A percentile compares a stretch with the other conserved stretches of the same genome.
These are phyloP conservation scores for Ptyas mucosa DNA, from an alignment of 2,113 vertebrate species.

Conservation along the genomic window DNA sequence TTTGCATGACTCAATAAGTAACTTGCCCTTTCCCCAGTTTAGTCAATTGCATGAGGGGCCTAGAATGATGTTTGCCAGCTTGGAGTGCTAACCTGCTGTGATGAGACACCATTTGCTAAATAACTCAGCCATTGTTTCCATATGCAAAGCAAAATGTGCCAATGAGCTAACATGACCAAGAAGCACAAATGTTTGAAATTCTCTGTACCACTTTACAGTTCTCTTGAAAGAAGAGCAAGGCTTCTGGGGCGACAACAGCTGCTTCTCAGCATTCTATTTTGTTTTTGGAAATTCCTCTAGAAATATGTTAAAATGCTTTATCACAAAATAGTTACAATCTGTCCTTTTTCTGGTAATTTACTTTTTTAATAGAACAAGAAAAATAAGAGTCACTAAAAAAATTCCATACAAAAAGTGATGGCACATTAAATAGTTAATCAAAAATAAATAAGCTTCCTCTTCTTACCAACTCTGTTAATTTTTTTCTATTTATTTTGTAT, in stretches of 20 bases:
- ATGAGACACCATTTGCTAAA: not conserved
- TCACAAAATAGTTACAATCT: not conserved
- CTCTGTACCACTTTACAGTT: conserved; percentile 16
- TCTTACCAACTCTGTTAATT: not conserved
- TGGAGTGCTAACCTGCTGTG: not conserved
- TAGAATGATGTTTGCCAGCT: not conserved
- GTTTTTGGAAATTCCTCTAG: not conserved
- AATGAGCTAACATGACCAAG: conserved; percentile 38
- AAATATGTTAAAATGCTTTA: conserved; percentile 3
- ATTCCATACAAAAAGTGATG: not conserved
- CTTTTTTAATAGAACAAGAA: not conserved
- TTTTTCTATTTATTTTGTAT: not conserved
- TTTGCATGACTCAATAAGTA: conserved; percentile 13
- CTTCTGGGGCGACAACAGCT: not conserved
- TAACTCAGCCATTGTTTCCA: not conserved
- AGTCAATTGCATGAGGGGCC: not conserved
- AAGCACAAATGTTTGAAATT: not conserved
- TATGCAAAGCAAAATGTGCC: conserved; percentile 37
- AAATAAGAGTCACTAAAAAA: not conserved
- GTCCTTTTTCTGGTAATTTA: not conserved
- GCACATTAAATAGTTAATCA: not conserved
- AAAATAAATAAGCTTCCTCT: not conserved
- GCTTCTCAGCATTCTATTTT: not conserved
- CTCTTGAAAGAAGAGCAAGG: not conserved
- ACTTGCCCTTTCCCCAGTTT: not conserved